A percentile compares a stretch with the other conserved stretches of the same genome.
Conservation (phyloP, 2,113 vertebrate genomes). For the Corythornis vintsioides region DNA sequence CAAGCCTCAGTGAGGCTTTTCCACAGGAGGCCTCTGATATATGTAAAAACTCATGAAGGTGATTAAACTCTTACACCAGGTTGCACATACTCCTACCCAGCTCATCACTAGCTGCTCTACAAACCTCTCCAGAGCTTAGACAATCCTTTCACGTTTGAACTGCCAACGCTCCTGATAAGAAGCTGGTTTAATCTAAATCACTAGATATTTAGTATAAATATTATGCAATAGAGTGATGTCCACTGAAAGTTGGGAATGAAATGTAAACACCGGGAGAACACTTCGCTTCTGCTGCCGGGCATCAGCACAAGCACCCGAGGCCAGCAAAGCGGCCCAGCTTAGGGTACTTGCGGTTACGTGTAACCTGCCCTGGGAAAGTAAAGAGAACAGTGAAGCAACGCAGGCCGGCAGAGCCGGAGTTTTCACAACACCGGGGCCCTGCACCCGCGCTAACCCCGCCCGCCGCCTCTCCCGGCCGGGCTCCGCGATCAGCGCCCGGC, state of each 20-base stretch:
- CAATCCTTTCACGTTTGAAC: not conserved
- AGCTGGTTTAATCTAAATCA: not conserved
- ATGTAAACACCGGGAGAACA: not conserved
- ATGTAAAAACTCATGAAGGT: not conserved
- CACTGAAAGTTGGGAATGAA: not conserved
- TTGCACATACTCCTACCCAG: not conserved
- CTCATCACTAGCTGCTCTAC: not conserved
- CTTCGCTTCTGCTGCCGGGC: not conserved
- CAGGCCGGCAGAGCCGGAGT: not conserved
- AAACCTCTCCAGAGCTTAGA: not conserved
- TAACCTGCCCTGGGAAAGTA: not conserved
- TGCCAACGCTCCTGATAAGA: not conserved
- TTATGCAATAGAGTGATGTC: not conserved
- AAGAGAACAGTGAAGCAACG: not conserved
- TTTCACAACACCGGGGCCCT: not conserved
- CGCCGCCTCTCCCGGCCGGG: not conserved
- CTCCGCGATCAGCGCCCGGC: not conserved
- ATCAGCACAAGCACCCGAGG: not conserved
- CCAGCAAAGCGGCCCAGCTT: not conserved
- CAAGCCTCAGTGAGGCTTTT: not conserved
- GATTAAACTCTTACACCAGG: not conserved
- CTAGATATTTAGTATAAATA: not conserved
- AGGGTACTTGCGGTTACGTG: rapidly evolving
- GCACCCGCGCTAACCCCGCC: not conserved
- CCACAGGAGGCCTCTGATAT: not conserved